Evolutionary conservation across 2,888 invertebrate genomes (phyloP).

Genomic region (Cynaeus angustus): DNA sequence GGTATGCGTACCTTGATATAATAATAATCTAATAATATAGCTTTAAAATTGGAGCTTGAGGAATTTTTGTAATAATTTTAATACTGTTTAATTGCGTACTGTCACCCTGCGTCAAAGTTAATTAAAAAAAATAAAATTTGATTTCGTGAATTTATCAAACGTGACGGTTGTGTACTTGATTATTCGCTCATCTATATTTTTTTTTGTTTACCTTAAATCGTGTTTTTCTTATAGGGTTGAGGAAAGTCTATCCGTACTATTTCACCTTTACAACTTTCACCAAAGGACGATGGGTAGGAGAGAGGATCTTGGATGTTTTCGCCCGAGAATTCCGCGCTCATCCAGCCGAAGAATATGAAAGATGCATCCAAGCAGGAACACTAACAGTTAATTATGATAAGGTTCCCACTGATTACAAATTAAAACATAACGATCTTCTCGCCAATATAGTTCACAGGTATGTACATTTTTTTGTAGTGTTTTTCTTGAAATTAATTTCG

Average conservation of each 20-base stretch:
- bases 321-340: slow-evolving; percentile 95
- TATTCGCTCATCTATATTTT: no score
- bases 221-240: slow-evolving; percentile 80
- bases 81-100: no score
- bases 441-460: slow-evolving; percentile 97
- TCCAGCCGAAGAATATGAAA: slow-evolving; percentile 92
- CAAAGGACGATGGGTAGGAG: slow-evolving; percentile 97
- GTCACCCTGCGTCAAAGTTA: no score
- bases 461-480: slow-evolving; percentile 54
- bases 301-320: slow-evolving; percentile 93
- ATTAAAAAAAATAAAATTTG: no score
- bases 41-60: no score
- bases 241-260: slow-evolving; percentile 98
- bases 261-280: slow-evolving; percentile 97
- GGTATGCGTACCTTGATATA: no score
- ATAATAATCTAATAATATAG: no score
- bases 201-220: not conserved
- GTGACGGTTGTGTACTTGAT: no score
- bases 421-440: slow-evolving; percentile 94
- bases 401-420: slow-evolving; percentile 91
- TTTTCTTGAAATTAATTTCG: slow-evolving; percentile 19
- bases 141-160: no score
- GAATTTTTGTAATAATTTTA: no score
- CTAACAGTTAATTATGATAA: slow-evolving; percentile 95
- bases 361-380: slow-evolving; percentile 92